phyloP scores from a whole-genome alignment of 2,797 vertebrate species.

The Dallia pectoralis region DNA sequence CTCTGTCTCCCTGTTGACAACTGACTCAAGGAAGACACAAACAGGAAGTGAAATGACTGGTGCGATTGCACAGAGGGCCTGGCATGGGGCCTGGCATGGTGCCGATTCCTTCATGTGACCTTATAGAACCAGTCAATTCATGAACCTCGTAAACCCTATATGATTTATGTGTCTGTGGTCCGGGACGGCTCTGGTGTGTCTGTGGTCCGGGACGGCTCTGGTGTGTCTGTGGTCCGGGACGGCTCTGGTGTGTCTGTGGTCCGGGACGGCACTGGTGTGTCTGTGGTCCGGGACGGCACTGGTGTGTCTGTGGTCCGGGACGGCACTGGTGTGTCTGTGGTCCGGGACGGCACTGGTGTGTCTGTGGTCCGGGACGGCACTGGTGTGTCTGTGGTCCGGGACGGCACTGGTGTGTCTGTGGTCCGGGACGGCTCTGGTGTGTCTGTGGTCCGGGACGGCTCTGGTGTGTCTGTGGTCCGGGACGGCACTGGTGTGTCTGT shows the following conservation, averaged over 20 bases:
- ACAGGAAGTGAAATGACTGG: conserved; percentile 11
- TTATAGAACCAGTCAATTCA: conserved; percentile 9
- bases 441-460: no score
- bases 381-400: no score
- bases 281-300: no score
- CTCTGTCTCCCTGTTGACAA: not conserved
- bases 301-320: no score
- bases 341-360: no score
- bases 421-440: no score
- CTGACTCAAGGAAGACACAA: not conserved
- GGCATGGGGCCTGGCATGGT: conserved; percentile 59
- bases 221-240: not conserved
- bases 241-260: not conserved
- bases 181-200: not conserved
- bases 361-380: no score
- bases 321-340: no score
- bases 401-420: no score
- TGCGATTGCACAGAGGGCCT: conserved; percentile 53
- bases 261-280: not conserved
- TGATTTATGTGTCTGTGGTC: not conserved
- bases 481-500: no score
- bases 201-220: not conserved
- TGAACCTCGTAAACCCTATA: not conserved
- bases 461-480: no score
- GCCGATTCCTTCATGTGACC: conserved; percentile 18